Conservation (phyloP, 1,140 invertebrate species). For the Chrysomallon squamiferum region DNA sequence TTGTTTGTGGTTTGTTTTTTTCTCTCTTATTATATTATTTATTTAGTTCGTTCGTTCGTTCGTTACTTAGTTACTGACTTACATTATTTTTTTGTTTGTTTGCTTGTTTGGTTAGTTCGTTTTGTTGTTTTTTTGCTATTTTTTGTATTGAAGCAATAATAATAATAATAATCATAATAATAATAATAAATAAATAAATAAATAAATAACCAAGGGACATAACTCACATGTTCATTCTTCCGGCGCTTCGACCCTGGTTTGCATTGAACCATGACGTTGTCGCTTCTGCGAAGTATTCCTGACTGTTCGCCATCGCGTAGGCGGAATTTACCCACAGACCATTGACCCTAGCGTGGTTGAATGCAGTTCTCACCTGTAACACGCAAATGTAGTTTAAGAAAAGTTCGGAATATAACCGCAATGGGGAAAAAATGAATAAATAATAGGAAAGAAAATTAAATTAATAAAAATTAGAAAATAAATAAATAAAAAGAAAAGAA, state of each 20-base stretch:
- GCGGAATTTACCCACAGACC: not conserved
- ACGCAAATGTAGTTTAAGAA: not conserved
- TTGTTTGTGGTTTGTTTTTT: too few relatives aligned
- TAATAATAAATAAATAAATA: too few relatives aligned
- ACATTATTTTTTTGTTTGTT: too few relatives aligned
- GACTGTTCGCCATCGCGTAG: not conserved
- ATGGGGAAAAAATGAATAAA: too few relatives aligned
- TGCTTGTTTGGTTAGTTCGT: too few relatives aligned
- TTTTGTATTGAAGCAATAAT: too few relatives aligned
- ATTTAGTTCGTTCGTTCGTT: too few relatives aligned
- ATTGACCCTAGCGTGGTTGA: not conserved
- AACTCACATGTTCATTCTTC: not conserved
- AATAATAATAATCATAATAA: too few relatives aligned
- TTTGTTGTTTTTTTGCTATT: too few relatives aligned
- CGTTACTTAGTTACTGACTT: too few relatives aligned
- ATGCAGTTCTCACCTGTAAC: not conserved
- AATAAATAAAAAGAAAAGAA: not conserved
- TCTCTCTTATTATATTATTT: too few relatives aligned
- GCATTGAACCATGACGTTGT: not conserved
- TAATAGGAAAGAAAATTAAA: not conserved
- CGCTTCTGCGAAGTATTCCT: not conserved
- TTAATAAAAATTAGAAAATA: not conserved
- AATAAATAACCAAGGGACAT: too few relatives aligned
- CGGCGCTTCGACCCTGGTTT: not conserved
- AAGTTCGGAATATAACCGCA: not conserved